These are phyloP conservation scores for Gnatocerus cornutus DNA, from an alignment of 2,888 invertebrate species.

Conservation along the genomic window DNA sequence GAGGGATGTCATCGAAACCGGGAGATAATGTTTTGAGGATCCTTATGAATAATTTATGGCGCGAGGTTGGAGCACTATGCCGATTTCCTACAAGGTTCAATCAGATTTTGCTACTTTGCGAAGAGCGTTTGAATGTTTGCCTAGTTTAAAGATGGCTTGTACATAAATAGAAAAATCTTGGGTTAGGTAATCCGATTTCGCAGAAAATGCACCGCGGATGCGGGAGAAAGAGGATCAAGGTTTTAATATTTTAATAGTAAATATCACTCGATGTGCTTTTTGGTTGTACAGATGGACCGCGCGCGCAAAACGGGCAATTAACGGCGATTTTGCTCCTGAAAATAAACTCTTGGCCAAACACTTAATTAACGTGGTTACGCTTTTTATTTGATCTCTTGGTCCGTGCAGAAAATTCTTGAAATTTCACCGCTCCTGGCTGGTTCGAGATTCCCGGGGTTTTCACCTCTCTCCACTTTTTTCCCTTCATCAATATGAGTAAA, in stretches of 20 bases:
- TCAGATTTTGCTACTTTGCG: constrained; percentile 46
- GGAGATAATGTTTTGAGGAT: constrained; percentile 61
- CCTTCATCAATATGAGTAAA: background rate
- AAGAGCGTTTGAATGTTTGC: constrained; percentile 43
- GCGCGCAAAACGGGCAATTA: too few relatives aligned
- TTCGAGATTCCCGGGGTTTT: too few relatives aligned
- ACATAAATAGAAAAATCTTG: constrained; percentile 7
- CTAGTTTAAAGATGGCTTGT: constrained; percentile 32
- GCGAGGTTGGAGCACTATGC: constrained; percentile 21
- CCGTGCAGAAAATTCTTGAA: too few relatives aligned
- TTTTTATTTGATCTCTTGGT: too few relatives aligned
- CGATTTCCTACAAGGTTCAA: constrained; percentile 44
- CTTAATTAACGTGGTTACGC: too few relatives aligned
- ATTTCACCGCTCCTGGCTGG: too few relatives aligned
- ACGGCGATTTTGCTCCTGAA: too few relatives aligned
- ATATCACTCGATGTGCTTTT: too few relatives aligned
- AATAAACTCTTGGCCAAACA: too few relatives aligned
- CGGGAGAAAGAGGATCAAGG: background rate
- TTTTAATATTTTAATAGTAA: too few relatives aligned
- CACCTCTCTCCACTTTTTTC: background rate
- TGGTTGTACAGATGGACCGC: too few relatives aligned
- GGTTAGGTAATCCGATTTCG: constrained; percentile 4
- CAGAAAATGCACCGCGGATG: background rate
- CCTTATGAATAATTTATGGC: constrained; percentile 64
- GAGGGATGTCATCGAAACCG: constrained; percentile 42